These are phyloP conservation scores for Pseudorhombus dupliciocellatus DNA, from an alignment of 2,113 vertebrate genomes.

Conservation along the genomic window DNA sequence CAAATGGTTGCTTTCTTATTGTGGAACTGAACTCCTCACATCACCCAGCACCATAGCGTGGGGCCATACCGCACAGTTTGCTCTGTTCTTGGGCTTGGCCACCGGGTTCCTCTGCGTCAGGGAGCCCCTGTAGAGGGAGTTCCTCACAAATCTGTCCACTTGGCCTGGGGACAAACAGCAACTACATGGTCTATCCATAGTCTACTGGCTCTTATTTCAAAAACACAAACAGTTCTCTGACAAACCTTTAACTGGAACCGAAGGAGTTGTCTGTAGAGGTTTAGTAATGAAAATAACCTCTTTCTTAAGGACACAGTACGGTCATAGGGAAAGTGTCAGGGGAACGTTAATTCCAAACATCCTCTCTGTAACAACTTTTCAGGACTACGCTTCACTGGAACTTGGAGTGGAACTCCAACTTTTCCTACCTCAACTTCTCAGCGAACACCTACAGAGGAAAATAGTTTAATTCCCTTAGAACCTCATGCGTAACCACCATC, in stretches of 20 bases:
- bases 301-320: not conserved
- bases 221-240: not conserved
- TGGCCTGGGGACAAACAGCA: conserved; percentile 68
- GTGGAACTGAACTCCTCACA: conserved; percentile 42
- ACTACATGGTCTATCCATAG: conserved; percentile 17
- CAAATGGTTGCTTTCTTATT: not conserved
- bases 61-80: conserved; percentile 65
- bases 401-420: not conserved
- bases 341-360: not conserved
- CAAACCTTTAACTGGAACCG: not conserved
- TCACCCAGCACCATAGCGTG: conserved; percentile 18
- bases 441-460: not conserved
- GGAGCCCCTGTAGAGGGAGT: conserved; percentile 83
- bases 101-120: conserved; percentile 87
- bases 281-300: not conserved
- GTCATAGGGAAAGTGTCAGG: not conserved
- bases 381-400: not conserved
- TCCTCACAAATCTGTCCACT: conserved; percentile 77
- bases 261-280: not conserved
- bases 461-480: not conserved
- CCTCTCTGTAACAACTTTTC: not conserved
- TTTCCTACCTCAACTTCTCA: not conserved
- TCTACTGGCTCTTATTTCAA: not conserved
- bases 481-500: not conserved
- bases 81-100: conserved; percentile 65